Evolutionary conservation across 2,888 invertebrate genomes (phyloP).

Genomic region (Apoda limacodes): DNA sequence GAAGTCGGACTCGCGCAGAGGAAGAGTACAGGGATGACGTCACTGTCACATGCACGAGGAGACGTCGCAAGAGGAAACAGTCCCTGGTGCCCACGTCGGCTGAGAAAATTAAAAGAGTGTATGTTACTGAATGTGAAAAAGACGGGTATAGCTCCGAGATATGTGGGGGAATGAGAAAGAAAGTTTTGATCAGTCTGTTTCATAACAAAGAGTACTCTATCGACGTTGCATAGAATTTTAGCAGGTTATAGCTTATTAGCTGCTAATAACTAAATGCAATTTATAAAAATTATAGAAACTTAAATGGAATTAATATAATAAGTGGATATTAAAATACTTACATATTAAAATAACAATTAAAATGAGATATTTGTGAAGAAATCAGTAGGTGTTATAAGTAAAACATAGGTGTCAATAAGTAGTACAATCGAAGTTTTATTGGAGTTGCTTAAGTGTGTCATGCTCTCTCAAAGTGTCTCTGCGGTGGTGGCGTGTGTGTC

Average conservation of each 20-base stretch:
- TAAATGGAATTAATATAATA: too few species aligned
- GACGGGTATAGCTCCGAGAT: slow-evolving; percentile 36
- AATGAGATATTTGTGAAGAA: too few species aligned
- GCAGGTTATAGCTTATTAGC: slow-evolving; percentile 17
- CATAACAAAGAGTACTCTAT: slow-evolving; percentile 49
- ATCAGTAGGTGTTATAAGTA: too few species aligned
- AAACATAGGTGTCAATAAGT: too few species aligned
- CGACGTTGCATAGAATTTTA: too few species aligned
- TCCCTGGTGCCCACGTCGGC: slow-evolving; percentile 33
- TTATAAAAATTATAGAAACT: slow-evolving; percentile 1
- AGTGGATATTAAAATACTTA: too few species aligned
- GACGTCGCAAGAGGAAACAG: slow-evolving; percentile 40
- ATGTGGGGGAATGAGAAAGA: slow-evolving; percentile 39
- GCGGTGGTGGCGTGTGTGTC: too few species aligned
- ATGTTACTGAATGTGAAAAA: slow-evolving; percentile 38
- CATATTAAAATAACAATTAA: too few species aligned
- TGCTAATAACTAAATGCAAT: slow-evolving; percentile 2
- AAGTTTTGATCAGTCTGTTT: slow-evolving; percentile 43
- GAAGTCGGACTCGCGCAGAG: slow-evolving; percentile 22
- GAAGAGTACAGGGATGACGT: slow-evolving; percentile 22
- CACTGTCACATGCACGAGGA: slow-evolving; percentile 24
- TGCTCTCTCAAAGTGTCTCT: too few species aligned
- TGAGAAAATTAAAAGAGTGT: slow-evolving; percentile 41
- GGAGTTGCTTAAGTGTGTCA: too few species aligned
- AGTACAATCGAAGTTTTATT: too few species aligned